Evolutionary conservation across 2,113 vertebrate genomes (phyloP).

Genomic region (Bucco capensis): DNA sequence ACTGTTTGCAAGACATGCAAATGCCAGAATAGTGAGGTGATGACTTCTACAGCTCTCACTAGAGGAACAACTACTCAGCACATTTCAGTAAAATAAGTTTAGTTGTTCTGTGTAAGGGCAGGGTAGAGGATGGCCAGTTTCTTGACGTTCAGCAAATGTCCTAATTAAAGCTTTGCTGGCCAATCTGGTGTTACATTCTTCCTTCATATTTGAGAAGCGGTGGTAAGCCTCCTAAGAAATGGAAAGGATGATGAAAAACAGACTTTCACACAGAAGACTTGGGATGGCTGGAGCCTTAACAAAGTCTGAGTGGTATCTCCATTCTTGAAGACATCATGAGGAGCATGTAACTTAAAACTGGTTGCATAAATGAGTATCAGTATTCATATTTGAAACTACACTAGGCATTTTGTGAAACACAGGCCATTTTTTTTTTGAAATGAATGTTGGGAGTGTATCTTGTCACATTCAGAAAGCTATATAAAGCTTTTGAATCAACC

Average conservation of each 20-base stretch:
- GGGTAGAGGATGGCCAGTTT: not conserved
- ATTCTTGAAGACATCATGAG: not conserved
- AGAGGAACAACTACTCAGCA: not conserved
- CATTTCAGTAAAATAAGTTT: not conserved
- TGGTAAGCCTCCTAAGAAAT: not conserved
- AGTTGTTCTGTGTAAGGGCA: not conserved
- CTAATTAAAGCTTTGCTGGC: not conserved
- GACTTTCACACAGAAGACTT: not conserved
- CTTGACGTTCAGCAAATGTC: fast-evolving
- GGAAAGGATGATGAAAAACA: not conserved
- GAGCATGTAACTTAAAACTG: not conserved
- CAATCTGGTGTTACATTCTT: not conserved
- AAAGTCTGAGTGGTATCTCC: not conserved
- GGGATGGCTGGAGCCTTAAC: not conserved
- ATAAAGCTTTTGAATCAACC: not conserved
- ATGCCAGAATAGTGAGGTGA: not conserved
- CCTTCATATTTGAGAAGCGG: not conserved
- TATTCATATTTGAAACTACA: not conserved
- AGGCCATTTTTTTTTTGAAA: not conserved
- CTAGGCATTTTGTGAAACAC: not conserved
- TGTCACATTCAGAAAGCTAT: not conserved
- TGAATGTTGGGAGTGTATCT: not conserved
- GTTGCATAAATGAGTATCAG: not conserved
- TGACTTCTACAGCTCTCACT: not conserved
- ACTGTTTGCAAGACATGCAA: not conserved